Evolutionary conservation across 2,888 invertebrate genomes (phyloP), one percentile per base, ranked within the genome.

Genomic region (Diaphora mendica): DNA sequence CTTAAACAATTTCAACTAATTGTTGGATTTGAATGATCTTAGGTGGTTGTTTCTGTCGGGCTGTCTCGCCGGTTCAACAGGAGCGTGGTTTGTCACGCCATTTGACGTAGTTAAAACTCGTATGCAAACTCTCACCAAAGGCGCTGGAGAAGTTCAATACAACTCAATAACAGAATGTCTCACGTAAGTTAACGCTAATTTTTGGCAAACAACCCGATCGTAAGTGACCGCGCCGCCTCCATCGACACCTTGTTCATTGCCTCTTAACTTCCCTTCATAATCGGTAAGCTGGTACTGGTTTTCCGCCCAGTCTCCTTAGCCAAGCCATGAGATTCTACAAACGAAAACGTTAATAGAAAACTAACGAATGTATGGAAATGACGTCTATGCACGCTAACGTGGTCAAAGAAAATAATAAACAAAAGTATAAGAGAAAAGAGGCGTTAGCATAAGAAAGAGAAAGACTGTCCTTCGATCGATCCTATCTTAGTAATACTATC

Each of bases 101-200:
- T 97, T 99, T 88, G 99, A 99, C 95, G 99, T 99, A 76, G 97
- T 99, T 65, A 99, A 99, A 96, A 99, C 99, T 0, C 97, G 99
- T 85, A 96, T 99, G 88, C 99, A 99, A 94, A 98, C 99, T 1
- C 95, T 99, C 78, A 98, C 97, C 78, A 98, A 98, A 91, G 98
- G 97, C 64, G 97, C 97, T 88, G 98, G 98, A 68, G 99, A 99
- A 90, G 96, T 97, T 26, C 97, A 97, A 77, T 99, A 99, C 94
- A 96, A 96, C 82, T 99, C 99, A 77, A 97, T 99, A 80, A 78
- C 96, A 26, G 99, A 99, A 92, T 99, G 99, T 82, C 96, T 99
- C 90, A 91, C 96, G 99, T 99, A 94, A 97, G 97, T 96, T 72
- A 5, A n/a, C 39, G n/a, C 33, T 55, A 7, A n/a, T 33, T n/a